phyloP scores from a whole-genome alignment of 2,113 vertebrate species.

The western clawed frog (Xenopus tropicalis) region DNA sequence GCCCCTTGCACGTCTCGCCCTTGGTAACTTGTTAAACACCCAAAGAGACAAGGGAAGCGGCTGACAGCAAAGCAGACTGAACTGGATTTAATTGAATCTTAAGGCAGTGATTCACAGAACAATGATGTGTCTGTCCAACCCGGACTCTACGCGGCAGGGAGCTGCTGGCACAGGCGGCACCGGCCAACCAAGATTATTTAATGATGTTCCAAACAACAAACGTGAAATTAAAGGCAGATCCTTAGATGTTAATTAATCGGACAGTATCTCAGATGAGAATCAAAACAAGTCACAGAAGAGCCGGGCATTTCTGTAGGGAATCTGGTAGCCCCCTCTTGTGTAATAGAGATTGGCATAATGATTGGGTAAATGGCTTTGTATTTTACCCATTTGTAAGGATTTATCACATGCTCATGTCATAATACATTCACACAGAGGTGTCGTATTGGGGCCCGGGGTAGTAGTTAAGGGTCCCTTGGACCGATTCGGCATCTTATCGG shows the following conservation, averaged over 20 bases:
- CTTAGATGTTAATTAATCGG: neutral
- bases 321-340: too few relatives aligned
- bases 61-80: slow-evolving; percentile 41
- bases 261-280: neutral
- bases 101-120: slow-evolving; percentile 51
- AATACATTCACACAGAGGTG: too few relatives aligned
- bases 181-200: slow-evolving; percentile 48
- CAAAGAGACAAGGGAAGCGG: slow-evolving; percentile 4
- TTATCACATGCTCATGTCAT: too few relatives aligned
- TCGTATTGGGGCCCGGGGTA: too few relatives aligned
- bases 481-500: too few relatives aligned
- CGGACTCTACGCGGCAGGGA: slow-evolving; percentile 50
- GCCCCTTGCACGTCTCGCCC: slow-evolving; percentile 33
- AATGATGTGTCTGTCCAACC: slow-evolving; percentile 59
- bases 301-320: too few relatives aligned
- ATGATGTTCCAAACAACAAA: slow-evolving; percentile 52
- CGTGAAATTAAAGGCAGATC: slow-evolving; percentile 15
- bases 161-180: slow-evolving; percentile 25
- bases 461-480: too few relatives aligned
- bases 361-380: too few relatives aligned
- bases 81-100: slow-evolving; percentile 56
- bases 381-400: too few relatives aligned
- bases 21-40: slow-evolving; percentile 44
- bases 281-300: too few relatives aligned
- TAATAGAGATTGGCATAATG: too few relatives aligned